Evolutionary conservation across 2,113 vertebrate species (phyloP), one percentile per base, ranked within the genome.

Genomic region (Rhabdornis inornatus): DNA sequence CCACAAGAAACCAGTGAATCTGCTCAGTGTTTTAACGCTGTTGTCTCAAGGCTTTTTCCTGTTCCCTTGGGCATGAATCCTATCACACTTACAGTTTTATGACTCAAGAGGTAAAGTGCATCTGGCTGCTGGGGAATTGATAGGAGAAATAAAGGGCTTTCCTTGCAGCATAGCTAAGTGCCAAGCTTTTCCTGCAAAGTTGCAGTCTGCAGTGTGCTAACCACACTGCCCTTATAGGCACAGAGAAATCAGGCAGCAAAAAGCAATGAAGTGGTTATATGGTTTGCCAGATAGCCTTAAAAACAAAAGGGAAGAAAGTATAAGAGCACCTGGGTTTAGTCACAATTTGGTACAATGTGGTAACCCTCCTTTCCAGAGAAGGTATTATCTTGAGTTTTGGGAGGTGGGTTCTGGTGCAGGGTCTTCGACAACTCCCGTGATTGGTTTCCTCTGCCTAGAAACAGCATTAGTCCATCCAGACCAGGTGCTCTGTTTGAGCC

Each of bases 61-160:
- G 13, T 28, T 83, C 80, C 57, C n/a, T 52, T 0, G 0, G 66
- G 10, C 49, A 39, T 6, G 12, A 71, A 53, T 3, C 5, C n/a
- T 56, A 4, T 23, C 2, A 2, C 1, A 4, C 35, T 25, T 44
- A 37, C 4, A 6, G 30, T 50, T 72, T 87, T 30, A 30, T 1
- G 17, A 85, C 13, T 45, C 49, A 60, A 22, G 40, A 49, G 13
- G 52, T 24, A 24, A 85, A 37, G 23, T 23, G 23, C n/a, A 69
- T 8, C 61, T 61, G 45, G 37, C 53, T 85, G 56, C 14, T 37
- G 39, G 16, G 45, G 83, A 64, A 68, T 3, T 56, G 40, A n/a
- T 9, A 56, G 61, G 24, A 44, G 49, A 71, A 91, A 85, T 40
- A 53, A 76, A 85, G n/a, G 15, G 13, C 4, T 78, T n/a, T 55